phyloP scores from a whole-genome alignment of 2,113 vertebrate genomes.

The Xiphias gladius region DNA sequence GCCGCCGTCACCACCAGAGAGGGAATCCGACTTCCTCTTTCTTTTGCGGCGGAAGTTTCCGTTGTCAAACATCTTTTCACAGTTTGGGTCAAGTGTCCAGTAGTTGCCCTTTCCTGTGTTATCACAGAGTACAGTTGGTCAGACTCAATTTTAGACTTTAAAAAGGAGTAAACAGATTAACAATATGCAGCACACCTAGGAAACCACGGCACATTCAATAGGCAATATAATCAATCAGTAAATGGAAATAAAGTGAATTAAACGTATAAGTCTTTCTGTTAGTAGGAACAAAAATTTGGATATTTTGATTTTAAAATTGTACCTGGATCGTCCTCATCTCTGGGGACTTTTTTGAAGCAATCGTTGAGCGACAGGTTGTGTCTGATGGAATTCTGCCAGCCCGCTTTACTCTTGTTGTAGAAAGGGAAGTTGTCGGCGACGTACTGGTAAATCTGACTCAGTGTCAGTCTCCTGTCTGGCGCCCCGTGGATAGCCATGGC shows the following conservation, averaged over 20 bases:
- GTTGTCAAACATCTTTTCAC: constrained; percentile 99
- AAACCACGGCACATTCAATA: neutral
- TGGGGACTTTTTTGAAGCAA: constrained; percentile 98
- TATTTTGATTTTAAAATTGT: constrained; percentile 30
- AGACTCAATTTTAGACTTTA: neutral
- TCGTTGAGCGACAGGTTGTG: constrained; percentile 96
- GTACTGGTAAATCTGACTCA: constrained; percentile 99
- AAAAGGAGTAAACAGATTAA: neutral
- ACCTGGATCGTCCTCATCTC: constrained; percentile 98
- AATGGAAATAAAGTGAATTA: neutral
- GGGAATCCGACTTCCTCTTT: constrained; percentile 94
- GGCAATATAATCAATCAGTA: neutral
- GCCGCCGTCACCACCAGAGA: constrained; percentile 70
- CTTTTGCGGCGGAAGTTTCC: constrained; percentile 99
- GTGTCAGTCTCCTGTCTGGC: constrained; percentile 92
- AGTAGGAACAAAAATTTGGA: neutral
- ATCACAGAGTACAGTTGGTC: constrained; percentile 2
- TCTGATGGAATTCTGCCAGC: constrained; percentile 96
- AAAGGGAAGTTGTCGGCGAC: constrained; percentile 99
- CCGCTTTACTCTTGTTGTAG: constrained; percentile 99
- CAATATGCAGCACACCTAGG: neutral
- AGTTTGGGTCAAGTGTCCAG: constrained; percentile 99
- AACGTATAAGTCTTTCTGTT: neutral
- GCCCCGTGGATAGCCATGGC: constrained; percentile 99
- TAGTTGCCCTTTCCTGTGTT: constrained; percentile 96